A percentile compares a stretch with the other conserved stretches of the same genome.
Evolutionary conservation across 2,797 vertebrate genomes (phyloP).

Genomic region (Microchirus variegatus): DNA sequence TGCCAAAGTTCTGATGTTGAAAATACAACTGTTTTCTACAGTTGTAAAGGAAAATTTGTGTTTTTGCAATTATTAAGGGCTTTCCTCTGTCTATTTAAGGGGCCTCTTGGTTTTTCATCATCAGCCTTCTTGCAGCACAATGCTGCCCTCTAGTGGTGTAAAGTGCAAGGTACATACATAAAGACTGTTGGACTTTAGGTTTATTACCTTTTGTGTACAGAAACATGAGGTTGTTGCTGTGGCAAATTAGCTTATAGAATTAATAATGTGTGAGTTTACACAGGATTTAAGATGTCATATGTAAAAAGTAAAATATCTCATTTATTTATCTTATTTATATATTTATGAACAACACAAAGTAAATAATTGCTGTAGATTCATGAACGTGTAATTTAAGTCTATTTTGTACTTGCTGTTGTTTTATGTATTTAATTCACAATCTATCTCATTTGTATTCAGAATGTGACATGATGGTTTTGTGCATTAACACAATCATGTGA

Average conservation of each 20-base stretch:
- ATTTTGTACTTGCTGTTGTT: background rate
- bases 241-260: no score
- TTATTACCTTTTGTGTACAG: no score
- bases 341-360: slow-evolving; percentile 29
- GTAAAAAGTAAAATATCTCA: slow-evolving; percentile 30
- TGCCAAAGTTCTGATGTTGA: no score
- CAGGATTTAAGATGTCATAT: no score
- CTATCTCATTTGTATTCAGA: background rate
- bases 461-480: background rate
- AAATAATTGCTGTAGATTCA: slow-evolving; percentile 12
- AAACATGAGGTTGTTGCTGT: no score
- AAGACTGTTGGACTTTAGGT: no score
- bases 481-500: slow-evolving; percentile 1
- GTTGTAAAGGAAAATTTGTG: no score
- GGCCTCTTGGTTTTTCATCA: background rate
- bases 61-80: no score
- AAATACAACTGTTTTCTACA: no score
- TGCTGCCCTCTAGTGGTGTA: slow-evolving; percentile 42
- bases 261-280: no score
- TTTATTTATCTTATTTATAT: slow-evolving; percentile 41
- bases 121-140: slow-evolving; percentile 7
- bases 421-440: background rate
- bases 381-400: background rate
- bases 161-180: background rate
- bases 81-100: background rate